Evolutionary conservation across 2,888 invertebrate genomes (phyloP).

Genomic region (Pheosia tremula): DNA sequence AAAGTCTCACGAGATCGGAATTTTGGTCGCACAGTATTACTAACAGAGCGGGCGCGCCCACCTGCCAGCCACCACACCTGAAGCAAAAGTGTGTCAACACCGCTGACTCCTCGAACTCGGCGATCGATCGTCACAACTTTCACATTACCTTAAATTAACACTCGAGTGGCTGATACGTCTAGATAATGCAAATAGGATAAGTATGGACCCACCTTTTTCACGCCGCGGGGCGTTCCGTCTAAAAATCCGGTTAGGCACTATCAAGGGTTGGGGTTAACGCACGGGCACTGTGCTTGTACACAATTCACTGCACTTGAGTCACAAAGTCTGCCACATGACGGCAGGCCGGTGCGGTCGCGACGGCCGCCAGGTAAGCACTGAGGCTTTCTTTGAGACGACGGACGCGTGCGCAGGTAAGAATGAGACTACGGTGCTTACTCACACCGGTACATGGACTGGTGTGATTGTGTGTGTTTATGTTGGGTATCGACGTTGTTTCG

Average conservation of each 20-base stretch:
- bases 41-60: slow-evolving; percentile 75
- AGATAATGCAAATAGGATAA: slow-evolving; percentile 46
- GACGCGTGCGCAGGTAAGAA: slow-evolving; percentile 72
- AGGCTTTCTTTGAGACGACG: slow-evolving; percentile 77
- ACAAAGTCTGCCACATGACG: slow-evolving; percentile 74
- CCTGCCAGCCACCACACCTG: slow-evolving; percentile 78
- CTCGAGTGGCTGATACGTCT: slow-evolving; percentile 55
- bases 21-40: slow-evolving; percentile 75
- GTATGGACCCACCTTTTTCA: slow-evolving; percentile 68
- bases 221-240: slow-evolving; percentile 72
- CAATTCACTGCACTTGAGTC: slow-evolving; percentile 79
- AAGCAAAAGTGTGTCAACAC: slow-evolving; percentile 81
- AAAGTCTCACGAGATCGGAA: slow-evolving; percentile 79
- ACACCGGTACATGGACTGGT: slow-evolving; percentile 39
- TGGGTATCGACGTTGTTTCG: slow-evolving; percentile 41
- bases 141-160: slow-evolving; percentile 82
- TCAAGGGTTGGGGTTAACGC: slow-evolving; percentile 81
- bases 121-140: slow-evolving; percentile 79
- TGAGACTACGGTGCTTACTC: slow-evolving; percentile 64
- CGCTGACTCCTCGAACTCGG: slow-evolving; percentile 73
- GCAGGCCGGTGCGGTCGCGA: slow-evolving; percentile 75
- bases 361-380: slow-evolving; percentile 81
- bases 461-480: slow-evolving; percentile 44
- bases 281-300: slow-evolving; percentile 78
- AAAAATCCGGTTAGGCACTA: slow-evolving; percentile 81